Conservation (phyloP, 2,888 invertebrate genomes). For the Dryocosmus kuriphilus region DNA sequence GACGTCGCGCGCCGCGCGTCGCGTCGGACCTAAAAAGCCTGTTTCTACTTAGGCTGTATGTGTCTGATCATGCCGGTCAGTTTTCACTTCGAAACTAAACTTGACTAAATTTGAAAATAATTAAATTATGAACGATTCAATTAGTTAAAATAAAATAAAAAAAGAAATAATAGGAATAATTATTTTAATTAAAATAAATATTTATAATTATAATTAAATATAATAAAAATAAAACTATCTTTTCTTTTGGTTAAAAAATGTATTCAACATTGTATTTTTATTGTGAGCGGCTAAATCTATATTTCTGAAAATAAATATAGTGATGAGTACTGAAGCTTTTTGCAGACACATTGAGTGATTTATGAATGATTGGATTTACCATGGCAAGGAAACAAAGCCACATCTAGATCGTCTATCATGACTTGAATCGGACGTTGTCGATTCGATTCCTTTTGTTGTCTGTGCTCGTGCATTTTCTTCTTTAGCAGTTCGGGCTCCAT, state of each 20-base stretch:
- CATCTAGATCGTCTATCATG: constrained; percentile 57
- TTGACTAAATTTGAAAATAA: no score
- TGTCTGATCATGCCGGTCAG: no score
- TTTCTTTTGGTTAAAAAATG: neutral
- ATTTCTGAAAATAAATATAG: neutral
- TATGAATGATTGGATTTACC: constrained; percentile 25
- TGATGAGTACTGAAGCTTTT: neutral
- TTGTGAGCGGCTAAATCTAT: neutral
- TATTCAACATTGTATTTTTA: neutral
- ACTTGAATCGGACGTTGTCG: constrained; percentile 57
- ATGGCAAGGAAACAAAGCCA: constrained; percentile 46
- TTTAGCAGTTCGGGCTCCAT: constrained; percentile 53
- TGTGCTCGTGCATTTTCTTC: neutral
- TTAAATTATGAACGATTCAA: no score
- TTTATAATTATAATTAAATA: no score
- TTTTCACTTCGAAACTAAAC: no score
- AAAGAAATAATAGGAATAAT: no score
- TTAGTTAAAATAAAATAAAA: no score
- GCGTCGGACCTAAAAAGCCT: no score
- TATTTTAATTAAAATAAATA: no score
- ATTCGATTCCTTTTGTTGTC: constrained; percentile 53
- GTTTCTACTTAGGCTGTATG: no score
- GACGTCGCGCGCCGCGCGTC: no score
- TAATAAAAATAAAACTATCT: no score
- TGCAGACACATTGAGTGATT: constrained; percentile 5